Percentiles rank a stretch among this genome's conserved stretches.
phyloP scores from a whole-genome alignment of 2,888 invertebrate species.

The Auanema sp. region DNA sequence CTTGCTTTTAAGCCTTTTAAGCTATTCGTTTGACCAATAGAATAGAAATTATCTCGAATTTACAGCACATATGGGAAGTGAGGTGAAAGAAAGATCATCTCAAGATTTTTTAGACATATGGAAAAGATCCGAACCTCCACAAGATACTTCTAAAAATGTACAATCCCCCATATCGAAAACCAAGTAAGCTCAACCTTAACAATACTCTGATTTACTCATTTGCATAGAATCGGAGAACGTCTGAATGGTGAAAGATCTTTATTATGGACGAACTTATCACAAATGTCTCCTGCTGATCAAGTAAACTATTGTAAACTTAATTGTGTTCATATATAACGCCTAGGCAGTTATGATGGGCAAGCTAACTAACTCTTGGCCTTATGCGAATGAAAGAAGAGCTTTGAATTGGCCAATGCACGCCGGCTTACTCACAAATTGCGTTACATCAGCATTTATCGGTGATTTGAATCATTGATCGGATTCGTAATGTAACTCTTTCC shows the following conservation, averaged over 20 bases:
- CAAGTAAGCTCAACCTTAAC: background rate
- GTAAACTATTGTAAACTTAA: slow-evolving; percentile 5
- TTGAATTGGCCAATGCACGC: slow-evolving; percentile 53
- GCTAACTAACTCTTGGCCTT: slow-evolving; percentile 21
- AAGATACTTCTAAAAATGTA: too few species aligned
- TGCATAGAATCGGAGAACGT: slow-evolving; percentile 16
- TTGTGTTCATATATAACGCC: background rate
- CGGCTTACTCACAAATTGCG: slow-evolving; percentile 37
- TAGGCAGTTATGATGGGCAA: slow-evolving; percentile 20
- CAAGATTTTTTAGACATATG: slow-evolving; percentile 28
- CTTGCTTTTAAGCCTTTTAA: too few species aligned
- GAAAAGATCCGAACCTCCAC: slow-evolving; percentile 26
- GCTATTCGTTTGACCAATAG: too few species aligned
- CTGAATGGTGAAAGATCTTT: slow-evolving; percentile 22
- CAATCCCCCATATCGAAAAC: too few species aligned
- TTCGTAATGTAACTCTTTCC: slow-evolving; percentile 9
- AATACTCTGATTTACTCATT: background rate
- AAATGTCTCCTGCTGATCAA: slow-evolving; percentile 33
- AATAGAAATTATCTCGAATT: too few species aligned
- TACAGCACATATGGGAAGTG: too few species aligned
- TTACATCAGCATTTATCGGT: slow-evolving; percentile 45
- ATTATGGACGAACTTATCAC: slow-evolving; percentile 34
- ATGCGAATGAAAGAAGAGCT: slow-evolving; percentile 41
- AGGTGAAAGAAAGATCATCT: slow-evolving; percentile 5
- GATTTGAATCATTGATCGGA: slow-evolving; percentile 13